Evolutionary conservation across 1,140 invertebrate species (phyloP).

Genomic region (Limonius californicus): DNA sequence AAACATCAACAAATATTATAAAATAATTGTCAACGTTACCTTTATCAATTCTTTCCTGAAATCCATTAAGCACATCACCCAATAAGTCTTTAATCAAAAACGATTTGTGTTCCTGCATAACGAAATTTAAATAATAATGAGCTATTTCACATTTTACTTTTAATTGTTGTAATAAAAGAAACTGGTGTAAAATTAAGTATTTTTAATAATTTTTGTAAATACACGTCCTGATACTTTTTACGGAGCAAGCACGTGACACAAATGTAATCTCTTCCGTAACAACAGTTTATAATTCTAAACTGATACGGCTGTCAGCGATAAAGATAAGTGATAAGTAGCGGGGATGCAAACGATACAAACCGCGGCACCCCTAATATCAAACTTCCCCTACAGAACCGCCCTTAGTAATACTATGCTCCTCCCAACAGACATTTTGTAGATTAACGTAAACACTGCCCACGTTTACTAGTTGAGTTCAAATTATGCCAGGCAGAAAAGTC

Average conservation of each 20-base stretch:
- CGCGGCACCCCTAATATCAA: neutral
- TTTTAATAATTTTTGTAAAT: too few relatives aligned
- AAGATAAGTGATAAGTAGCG: neutral
- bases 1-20: neutral
- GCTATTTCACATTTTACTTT: too few relatives aligned
- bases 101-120: constrained; percentile 69
- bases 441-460: neutral
- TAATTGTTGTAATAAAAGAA: too few relatives aligned
- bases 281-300: constrained; percentile 3
- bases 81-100: constrained; percentile 73
- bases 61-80: constrained; percentile 62
- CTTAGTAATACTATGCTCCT: constrained; percentile 6
- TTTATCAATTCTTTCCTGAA: constrained; percentile 41
- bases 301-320: constrained; percentile 1
- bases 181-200: too few relatives aligned
- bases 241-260: neutral
- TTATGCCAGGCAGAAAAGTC: too few relatives aligned
- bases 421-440: constrained; percentile 10
- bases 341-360: constrained; percentile 6
- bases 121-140: too few relatives aligned
- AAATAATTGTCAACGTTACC: neutral
- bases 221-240: too few relatives aligned
- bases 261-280: neutral
- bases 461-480: too few relatives aligned
- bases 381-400: constrained; percentile 6